phyloP scores from a whole-genome alignment of 2,888 invertebrate species.

The Meiosimyza decipiens region DNA sequence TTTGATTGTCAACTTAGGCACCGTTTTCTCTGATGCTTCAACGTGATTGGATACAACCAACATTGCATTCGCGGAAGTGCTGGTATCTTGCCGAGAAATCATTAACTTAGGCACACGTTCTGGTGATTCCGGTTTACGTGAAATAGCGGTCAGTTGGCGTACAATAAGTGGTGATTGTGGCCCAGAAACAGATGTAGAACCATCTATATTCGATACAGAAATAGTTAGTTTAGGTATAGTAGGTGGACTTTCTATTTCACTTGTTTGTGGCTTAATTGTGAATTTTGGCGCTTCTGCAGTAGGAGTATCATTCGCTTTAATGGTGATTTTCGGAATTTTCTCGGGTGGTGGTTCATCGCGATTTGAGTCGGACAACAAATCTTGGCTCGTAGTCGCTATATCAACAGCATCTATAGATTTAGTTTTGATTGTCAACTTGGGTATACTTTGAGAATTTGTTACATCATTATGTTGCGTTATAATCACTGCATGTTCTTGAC shows the following conservation, averaged over 20 bases:
- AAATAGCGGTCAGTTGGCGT: conserved; percentile 38
- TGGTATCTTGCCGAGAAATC: conserved; percentile 63
- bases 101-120: conserved; percentile 57
- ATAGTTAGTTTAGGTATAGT: conserved; percentile 50
- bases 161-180: conserved; percentile 55
- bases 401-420: conserved; percentile 58
- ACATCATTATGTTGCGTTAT: conserved; percentile 59
- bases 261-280: conserved; percentile 34
- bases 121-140: conserved; percentile 43
- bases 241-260: conserved; percentile 16
- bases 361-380: conserved; percentile 40
- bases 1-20: conserved; percentile 61
- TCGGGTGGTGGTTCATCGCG: conserved; percentile 48
- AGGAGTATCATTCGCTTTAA: conserved; percentile 54
- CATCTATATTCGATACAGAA: conserved; percentile 39
- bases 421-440: conserved; percentile 64
- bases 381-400: conserved; percentile 29
- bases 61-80: conserved; percentile 45
- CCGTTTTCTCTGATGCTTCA: conserved; percentile 42
- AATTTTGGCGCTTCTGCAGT: conserved; percentile 43
- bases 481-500: conserved; percentile 67
- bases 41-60: conserved; percentile 61
- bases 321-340: conserved; percentile 67
- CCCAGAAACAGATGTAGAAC: conserved; percentile 47
- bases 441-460: conserved; percentile 61